Evolutionary conservation across 64 coral and sea anemone species (phyloP), one percentile per base, ranked within the genome.

Genomic region (Stylophora pistillata): DNA sequence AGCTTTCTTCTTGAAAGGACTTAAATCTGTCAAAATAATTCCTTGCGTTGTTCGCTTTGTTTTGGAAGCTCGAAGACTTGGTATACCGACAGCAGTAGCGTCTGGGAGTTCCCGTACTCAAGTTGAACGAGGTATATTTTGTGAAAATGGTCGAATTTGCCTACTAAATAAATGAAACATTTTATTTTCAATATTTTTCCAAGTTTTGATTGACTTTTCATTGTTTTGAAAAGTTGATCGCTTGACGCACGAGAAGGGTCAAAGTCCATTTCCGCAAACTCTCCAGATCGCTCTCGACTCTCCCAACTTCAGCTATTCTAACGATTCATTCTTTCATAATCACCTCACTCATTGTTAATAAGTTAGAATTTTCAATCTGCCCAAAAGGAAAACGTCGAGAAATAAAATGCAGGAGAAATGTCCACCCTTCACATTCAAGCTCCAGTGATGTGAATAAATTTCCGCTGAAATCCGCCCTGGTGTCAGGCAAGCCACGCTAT

Each of bases 1-100:
- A 53, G 77, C 73, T 31, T 92, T 89, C 54, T 95, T 95, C 57
- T 80, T 92, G 1, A 89, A 81, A 30, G 94, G 94, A 74, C 73
- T 95, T 15, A 57, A 69, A n/a, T 88, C 80, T 18, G 94, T 95
- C 10, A 69, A 74, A 58, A 47, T 78, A 1, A 95, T 95, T 54
- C 94, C 90, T 0, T 95, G 90, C 58, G 94, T 95, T 73, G 85
- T 95, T 18, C 86, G 87, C 5, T 95, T 83, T 57, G 94, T 85
- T 16, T 86, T 91, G 26, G 94, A 92, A 74, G 94, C 94, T 30
- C 88, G 89, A 6, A 61, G 58, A n/a, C 77, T 65, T 78, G 94
- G 94, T 54, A 95, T 95, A 41, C 90, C 94, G 17, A 78, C 80
- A 57, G 94, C 90, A 55, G 86, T 95, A 10, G 94, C 94, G 14